Base-by-base conservation (phyloP, 2,888 invertebrate species). In the Bruchidius siliquastri region DNA sequence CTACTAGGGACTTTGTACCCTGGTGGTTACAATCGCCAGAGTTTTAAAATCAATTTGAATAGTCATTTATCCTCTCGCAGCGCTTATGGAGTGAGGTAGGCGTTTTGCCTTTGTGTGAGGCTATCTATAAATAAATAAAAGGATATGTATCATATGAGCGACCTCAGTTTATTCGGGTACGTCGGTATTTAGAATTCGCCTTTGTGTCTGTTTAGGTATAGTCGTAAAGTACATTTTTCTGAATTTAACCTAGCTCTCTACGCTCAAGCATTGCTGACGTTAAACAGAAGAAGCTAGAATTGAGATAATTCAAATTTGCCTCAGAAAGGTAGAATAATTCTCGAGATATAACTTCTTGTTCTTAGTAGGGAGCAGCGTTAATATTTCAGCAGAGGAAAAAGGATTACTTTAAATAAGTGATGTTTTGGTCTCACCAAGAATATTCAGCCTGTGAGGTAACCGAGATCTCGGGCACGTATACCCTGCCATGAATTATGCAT, bases 341-440 rank as follows among this genome's bases (percentile, higher is more conserved):
- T 13, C 1, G 49, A 49, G 49, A 49, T 49, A 49, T 49, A 49
- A 49, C 49, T 49, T 49, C 13, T 49, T 49, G 49, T 49, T 49
- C 49, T 49, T 49, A 49, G 68, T 68, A 22, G 21, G 10, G 18
- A 21, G 68, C 21, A 6, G 74, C 73, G 74, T 78, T 73, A 77
- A 78, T 76, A 74, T 76, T 77, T 77, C 72, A 78, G 21, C 30
- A 75, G 73, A 72, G 70, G 72, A 76, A 76, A 76, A 78, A 76
- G 78, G 78, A 77, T 78, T 77, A 77, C 70, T 72, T 77, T 78
- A 73, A 78, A 78, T 78, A 78, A 78, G 76, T 77, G 72, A 78
- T 78, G 74, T 74, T 73, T 73, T 72, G 73, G 76, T 74, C 75
- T 76, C 76, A 73, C 68, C 68, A 68, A 68, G 21, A 68, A 49